Base-by-base conservation (phyloP, 2,888 invertebrate genomes). In the Meteorus cinctellus region DNA sequence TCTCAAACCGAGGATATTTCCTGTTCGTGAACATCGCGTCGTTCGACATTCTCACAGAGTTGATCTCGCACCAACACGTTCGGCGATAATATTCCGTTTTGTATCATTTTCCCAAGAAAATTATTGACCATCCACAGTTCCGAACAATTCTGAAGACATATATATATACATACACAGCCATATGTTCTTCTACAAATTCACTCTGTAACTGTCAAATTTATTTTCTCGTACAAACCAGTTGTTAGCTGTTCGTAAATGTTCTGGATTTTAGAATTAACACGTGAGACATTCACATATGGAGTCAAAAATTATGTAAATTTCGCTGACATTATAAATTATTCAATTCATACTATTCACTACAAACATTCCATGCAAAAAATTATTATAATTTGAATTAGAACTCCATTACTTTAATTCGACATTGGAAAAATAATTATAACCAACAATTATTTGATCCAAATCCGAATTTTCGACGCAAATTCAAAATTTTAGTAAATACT, bases 71-170 rank as follows among this genome's bases (percentile, higher is more conserved):
- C 31, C 51, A 65, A 51, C 72, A 24, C 51, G 0, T 60, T 45
- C 6, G 51, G 24, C 51, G 65, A 72, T 72, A 70, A 60, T 27
- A 63, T 65, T 74, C 62, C 62, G 59, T 75, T 67, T 70, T 79
- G 77, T 81, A 82, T 84, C 82, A 79, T 82, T 84, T 82, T 74
- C 70, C 79, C 66, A 77, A 80, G 79, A 77, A 84, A 86, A 80
- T 86, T 84, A 85, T 84, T 81, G 84, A 70, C 81, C 80, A 80
- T 82, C 78, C 69, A 59, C 60, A 67, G 69, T 36, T 36, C 19
- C 14, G 36, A 19, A 34, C 36, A 36, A 65, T 36, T 41, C 34
- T 55, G 6, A 1, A 24, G 10, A 19, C 19, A 55, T 55, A 55
- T 55, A 55, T 24, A 55, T 19, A 55, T 24, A 19, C 6, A 55